These are phyloP conservation scores for Cataglyphis rosenhaueri DNA, from an alignment of 2,888 invertebrate species.

Conservation along the genomic window DNA sequence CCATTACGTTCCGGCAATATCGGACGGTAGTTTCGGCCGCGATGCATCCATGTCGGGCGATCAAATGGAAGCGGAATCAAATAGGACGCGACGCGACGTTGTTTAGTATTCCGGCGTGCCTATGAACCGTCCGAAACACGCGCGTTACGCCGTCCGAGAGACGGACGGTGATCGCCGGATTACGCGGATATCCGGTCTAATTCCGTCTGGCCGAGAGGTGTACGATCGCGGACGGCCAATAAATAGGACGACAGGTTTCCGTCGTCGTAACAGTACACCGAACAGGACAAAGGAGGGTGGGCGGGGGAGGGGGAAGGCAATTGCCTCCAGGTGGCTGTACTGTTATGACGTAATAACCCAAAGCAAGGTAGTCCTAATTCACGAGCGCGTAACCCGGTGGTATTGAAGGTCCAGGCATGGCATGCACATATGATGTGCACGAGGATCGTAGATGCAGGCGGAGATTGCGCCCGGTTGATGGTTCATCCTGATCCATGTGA, in stretches of 20 bases:
- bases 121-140: slow-evolving; percentile 50
- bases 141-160: slow-evolving; percentile 45
- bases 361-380: slow-evolving; percentile 80
- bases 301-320: slow-evolving; percentile 62
- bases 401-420: slow-evolving; percentile 55
- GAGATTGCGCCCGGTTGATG: slow-evolving; percentile 69
- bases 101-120: slow-evolving; percentile 51
- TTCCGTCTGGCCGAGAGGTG: slow-evolving; percentile 51
- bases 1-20: slow-evolving; percentile 42
- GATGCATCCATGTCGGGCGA: slow-evolving; percentile 29
- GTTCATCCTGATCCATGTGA: slow-evolving; percentile 79
- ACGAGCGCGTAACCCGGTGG: slow-evolving; percentile 65
- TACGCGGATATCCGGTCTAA: slow-evolving; percentile 49
- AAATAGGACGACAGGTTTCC: slow-evolving; percentile 79
- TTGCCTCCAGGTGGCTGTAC: slow-evolving; percentile 81
- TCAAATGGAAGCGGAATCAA: slow-evolving; percentile 47
- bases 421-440: slow-evolving; percentile 61
- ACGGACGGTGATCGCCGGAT: slow-evolving; percentile 34
- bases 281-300: neutral
- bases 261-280: slow-evolving; percentile 67
- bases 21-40: neutral
- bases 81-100: slow-evolving; percentile 47
- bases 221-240: slow-evolving; percentile 68
- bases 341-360: slow-evolving; percentile 82
- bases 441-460: slow-evolving; percentile 53